Conservation (phyloP, 2,888 invertebrate species). For the Limnephilus lunatus region DNA sequence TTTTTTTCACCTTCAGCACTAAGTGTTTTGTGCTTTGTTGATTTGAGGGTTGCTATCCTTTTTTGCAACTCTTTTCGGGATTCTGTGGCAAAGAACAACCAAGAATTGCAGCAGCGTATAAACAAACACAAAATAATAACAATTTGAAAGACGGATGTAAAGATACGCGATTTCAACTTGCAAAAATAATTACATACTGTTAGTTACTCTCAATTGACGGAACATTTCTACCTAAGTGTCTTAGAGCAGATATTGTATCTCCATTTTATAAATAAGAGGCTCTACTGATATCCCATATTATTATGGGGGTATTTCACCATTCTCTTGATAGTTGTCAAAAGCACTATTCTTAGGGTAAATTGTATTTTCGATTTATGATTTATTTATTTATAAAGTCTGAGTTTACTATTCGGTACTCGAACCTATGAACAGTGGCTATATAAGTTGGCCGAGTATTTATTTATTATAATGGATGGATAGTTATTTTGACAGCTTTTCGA, state of each 20-base stretch:
- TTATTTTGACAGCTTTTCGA: no score
- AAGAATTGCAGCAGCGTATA: neutral
- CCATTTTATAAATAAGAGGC: neutral
- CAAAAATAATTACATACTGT: neutral
- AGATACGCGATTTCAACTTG: neutral
- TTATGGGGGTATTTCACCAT: no score
- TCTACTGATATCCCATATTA: neutral
- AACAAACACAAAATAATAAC: neutral
- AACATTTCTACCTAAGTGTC: neutral
- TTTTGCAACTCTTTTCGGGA: conserved; percentile 35
- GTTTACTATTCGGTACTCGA: no score
- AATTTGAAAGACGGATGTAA: neutral
- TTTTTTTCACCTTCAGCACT: conserved; percentile 43
- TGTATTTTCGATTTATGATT: no score
- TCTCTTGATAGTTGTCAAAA: no score
- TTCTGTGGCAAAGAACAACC: neutral
- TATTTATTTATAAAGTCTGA: no score
- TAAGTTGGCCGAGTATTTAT: no score
- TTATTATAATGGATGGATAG: no score
- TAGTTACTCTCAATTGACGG: neutral
- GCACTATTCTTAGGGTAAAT: no score
- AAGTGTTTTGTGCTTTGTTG: conserved; percentile 42
- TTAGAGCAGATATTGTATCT: neutral
- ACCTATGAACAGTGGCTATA: no score
- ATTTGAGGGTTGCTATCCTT: conserved; percentile 8